These are phyloP conservation scores for Unio pictorum DNA, from an alignment of 2,888 invertebrate genomes.

Conservation along the genomic window DNA sequence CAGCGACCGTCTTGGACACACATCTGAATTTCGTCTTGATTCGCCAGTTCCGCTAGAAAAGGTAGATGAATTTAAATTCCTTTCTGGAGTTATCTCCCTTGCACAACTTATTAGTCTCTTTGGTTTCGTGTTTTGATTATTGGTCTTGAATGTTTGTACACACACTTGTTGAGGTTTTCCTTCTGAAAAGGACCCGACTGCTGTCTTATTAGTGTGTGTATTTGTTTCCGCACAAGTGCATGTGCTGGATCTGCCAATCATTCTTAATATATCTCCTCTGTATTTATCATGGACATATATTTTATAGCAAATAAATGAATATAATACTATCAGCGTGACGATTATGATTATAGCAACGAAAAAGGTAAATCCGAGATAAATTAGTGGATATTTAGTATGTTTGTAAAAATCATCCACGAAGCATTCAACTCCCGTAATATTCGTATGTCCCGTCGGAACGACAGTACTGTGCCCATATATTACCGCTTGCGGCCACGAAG, in stretches of 20 bases:
- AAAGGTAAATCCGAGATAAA: conserved; percentile 35
- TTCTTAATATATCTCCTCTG: neutral
- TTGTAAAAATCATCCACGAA: conserved; percentile 37
- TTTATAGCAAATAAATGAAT: conserved; percentile 25
- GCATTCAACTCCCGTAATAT: conserved; percentile 49
- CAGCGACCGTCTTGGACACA: no score
- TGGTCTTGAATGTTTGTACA: neutral
- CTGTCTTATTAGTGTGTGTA: neutral
- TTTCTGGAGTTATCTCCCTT: no score
- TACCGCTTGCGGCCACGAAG: conserved; percentile 46
- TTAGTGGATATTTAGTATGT: conserved; percentile 36
- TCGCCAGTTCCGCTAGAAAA: no score
- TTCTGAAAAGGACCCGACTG: no score
- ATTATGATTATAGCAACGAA: conserved; percentile 23
- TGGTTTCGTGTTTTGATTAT: no score
- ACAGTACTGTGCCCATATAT: conserved; percentile 49
- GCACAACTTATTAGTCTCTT: no score
- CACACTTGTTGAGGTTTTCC: neutral
- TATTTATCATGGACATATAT: conserved; percentile 21
- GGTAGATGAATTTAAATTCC: no score
- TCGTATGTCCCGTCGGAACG: conserved; percentile 29
- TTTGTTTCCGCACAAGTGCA: neutral
- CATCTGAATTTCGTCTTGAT: no score
- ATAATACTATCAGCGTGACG: conserved; percentile 18
- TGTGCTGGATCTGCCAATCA: neutral